A percentile compares a stretch with the other conserved stretches of the same genome.
Conservation (phyloP, 2,797 vertebrate genomes). For the Staurois parvus region DNA sequence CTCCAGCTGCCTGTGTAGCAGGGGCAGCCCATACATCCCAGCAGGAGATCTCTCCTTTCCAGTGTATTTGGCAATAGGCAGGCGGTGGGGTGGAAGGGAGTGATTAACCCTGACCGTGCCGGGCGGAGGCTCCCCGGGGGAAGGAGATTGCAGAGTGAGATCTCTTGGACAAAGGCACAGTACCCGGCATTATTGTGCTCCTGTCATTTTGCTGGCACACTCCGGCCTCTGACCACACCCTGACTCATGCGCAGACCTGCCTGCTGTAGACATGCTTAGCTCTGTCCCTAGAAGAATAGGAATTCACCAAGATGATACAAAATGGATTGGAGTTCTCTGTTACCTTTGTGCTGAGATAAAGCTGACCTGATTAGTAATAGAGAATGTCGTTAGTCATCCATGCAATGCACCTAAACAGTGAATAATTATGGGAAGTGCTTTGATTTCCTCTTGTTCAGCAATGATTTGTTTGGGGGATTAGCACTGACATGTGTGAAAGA, state of each 20-base stretch:
- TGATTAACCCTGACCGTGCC: slow-evolving; percentile 26
- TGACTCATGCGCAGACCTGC: background rate
- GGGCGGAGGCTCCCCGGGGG: background rate
- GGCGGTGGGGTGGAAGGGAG: slow-evolving; percentile 19
- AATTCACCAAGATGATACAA: background rate
- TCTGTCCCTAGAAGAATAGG: background rate
- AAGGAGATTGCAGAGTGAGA: background rate
- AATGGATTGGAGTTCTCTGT: background rate
- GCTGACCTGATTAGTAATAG: slow-evolving; percentile 1
- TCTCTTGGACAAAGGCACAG: background rate
- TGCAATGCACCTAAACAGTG: background rate
- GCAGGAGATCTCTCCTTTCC: slow-evolving; percentile 20
- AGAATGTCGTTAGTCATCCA: background rate
- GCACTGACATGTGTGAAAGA: slow-evolving; percentile 20
- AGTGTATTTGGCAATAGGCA: slow-evolving; percentile 17
- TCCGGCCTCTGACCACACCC: slow-evolving; percentile 32
- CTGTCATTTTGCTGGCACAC: background rate
- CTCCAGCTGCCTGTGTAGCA: background rate
- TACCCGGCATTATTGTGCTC: background rate
- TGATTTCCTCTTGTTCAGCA: slow-evolving; percentile 5
- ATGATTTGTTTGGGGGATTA: slow-evolving; percentile 21
- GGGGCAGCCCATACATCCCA: background rate
- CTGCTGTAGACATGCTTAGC: background rate
- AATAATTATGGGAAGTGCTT: background rate
- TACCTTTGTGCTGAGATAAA: background rate